Evolutionary conservation across 2,797 vertebrate species (phyloP), one percentile per base, ranked within the genome.

Genomic region (Champsocephalus esox): DNA sequence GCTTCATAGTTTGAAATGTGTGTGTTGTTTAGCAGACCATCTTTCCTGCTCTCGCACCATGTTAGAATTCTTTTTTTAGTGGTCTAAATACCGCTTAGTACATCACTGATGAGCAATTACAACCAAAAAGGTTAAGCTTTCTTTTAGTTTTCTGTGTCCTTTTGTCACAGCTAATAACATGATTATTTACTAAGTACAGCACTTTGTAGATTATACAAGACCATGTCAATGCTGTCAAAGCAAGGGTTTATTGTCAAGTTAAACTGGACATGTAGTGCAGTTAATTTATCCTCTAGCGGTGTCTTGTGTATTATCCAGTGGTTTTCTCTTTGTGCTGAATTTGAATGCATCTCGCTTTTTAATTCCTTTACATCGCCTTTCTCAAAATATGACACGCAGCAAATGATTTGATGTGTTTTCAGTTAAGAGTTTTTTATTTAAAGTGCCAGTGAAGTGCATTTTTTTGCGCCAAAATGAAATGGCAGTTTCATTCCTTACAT

Each of bases 41-140:
- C 14, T 64, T 73, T 63, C 64, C 12, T 62, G 0, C 44, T 60
- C 38, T 14, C 0, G 10, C 70, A 64, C 45, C 61, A 32, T n/a
- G 24, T 8, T 9, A 43, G 12, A 51, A 12, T 46, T 72, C 41
- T 83, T 75, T 79, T 82, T 82, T 81, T 82, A 67, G 76, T 71
- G 73, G 21, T 67, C 54, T 28, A 24, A 28, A 41, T 52, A 55
- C 50, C 72, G 24, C 24, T 52, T 56, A 10, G n/a, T 69, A 66
- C 44, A 38, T 6, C 9, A 2, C 54, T 81, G 60, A 80, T 70
- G 67, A 75, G 38, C 58, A 83, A 5, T 69, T 58, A 54, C 43
- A 21, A 45, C 45, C 68, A 52, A n/a, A 10, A 52, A 58, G 70
- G 38, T 65, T 71, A 75, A 75, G 19, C 79, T 75, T 71, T 50